Evolutionary conservation across 2,888 invertebrate genomes (phyloP).

Genomic region (Epistrophe eligans): DNA sequence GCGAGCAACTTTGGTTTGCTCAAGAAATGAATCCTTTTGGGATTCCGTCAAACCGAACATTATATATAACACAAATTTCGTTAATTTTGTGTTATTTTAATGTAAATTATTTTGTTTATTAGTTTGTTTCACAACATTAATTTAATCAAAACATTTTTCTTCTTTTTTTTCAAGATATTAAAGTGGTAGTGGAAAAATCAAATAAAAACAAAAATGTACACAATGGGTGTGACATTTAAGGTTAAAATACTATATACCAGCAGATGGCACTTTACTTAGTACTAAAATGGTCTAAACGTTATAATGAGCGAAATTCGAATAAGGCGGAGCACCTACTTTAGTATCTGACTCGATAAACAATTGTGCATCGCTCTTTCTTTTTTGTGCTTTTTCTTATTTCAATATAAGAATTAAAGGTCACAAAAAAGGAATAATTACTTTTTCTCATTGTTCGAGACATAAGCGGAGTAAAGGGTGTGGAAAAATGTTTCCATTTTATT

Average conservation of each 20-base stretch:
- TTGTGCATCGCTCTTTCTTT: too few relatives aligned
- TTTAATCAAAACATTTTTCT: constrained; percentile 55
- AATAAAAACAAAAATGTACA: constrained; percentile 20
- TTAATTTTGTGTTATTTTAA: neutral
- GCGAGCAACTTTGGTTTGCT: constrained; percentile 95
- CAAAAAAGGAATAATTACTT: too few relatives aligned
- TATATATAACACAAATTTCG: neutral
- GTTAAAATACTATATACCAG: neutral
- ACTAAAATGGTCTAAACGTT: neutral
- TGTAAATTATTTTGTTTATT: neutral
- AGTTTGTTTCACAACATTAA: constrained; percentile 31
- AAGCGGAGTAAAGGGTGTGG: too few relatives aligned
- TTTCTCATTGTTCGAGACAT: too few relatives aligned
- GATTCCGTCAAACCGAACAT: constrained; percentile 88
- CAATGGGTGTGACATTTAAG: constrained; percentile 2
- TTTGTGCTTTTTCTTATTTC: too few relatives aligned
- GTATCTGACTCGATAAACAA: too few relatives aligned
- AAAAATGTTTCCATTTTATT: too few relatives aligned
- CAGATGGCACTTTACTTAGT: neutral
- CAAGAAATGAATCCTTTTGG: constrained; percentile 89
- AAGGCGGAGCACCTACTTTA: too few relatives aligned
- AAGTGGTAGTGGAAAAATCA: neutral
- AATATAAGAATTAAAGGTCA: too few relatives aligned
- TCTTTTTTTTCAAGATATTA: neutral
- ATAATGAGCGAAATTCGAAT: too few relatives aligned